Evolutionary conservation across 2,888 invertebrate species (phyloP).

Genomic region (Myopa testacea): DNA sequence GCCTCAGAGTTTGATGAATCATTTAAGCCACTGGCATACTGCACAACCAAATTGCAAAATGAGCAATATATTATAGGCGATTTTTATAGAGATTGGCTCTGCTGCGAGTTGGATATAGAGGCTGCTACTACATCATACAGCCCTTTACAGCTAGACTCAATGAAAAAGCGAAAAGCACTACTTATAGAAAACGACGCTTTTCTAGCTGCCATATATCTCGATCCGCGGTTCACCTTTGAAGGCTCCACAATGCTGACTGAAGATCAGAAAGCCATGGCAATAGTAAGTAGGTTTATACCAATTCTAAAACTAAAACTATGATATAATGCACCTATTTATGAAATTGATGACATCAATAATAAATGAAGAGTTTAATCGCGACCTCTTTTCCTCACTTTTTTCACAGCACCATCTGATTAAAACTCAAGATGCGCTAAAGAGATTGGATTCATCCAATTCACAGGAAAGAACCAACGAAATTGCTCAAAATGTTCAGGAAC

Average conservation of each 20-base stretch:
- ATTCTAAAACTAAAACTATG: not conserved
- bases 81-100: not conserved
- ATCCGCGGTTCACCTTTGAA: not conserved
- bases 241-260: not conserved
- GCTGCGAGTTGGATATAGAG: not conserved
- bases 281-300: not conserved
- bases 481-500: not conserved
- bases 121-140: not conserved
- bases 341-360: not conserved
- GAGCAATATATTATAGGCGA: no score
- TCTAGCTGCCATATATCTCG: conserved; percentile 10
- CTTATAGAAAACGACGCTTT: not conserved
- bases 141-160: not conserved
- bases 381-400: not conserved
- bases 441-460: conserved; percentile 8
- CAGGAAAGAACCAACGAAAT: not conserved
- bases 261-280: not conserved
- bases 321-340: not conserved
- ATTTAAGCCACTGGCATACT: no score
- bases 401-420: not conserved
- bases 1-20: no score
- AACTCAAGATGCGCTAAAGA: not conserved
- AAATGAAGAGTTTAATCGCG: not conserved
- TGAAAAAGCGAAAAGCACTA: not conserved
- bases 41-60: no score